Conservation (phyloP, 2,113 vertebrate species). For the Semnornis frantzii region DNA sequence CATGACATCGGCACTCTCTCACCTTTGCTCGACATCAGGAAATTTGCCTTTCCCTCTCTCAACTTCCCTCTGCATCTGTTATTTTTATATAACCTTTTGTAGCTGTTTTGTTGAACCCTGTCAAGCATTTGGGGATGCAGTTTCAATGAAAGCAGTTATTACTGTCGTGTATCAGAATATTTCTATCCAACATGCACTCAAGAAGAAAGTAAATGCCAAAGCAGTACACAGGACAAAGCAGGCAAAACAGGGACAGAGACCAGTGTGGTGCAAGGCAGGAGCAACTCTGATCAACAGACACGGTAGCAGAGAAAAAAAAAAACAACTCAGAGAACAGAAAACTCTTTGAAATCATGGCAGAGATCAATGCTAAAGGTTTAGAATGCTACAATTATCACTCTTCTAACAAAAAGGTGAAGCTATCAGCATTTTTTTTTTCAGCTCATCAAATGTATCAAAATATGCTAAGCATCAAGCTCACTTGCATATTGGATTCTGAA, state of each 20-base stretch:
- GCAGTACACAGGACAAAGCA: neutral
- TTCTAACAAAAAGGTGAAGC: neutral
- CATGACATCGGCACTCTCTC: neutral
- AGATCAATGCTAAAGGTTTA: neutral
- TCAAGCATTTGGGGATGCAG: neutral
- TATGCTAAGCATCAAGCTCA: constrained; percentile 4
- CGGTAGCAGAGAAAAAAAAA: neutral
- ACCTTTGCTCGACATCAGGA: rapidly evolving
- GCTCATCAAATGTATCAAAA: constrained; percentile 15
- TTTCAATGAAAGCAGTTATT: neutral
- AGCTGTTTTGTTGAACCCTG: neutral
- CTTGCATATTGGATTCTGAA: constrained; percentile 45
- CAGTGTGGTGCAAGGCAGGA: neutral
- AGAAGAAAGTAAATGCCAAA: neutral
- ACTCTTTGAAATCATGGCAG: neutral
- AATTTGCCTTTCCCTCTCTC: neutral
- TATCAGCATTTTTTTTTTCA: neutral
- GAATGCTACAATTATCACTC: neutral
- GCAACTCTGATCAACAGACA: neutral
- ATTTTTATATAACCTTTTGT: neutral
- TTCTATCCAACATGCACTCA: rapidly evolving
- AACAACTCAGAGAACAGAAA: neutral
- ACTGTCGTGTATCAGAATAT: neutral
- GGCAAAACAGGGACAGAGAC: neutral
- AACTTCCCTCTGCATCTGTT: neutral